Conservation (phyloP, 2,888 invertebrate species). For the Gandaritis pyraliata region DNA sequence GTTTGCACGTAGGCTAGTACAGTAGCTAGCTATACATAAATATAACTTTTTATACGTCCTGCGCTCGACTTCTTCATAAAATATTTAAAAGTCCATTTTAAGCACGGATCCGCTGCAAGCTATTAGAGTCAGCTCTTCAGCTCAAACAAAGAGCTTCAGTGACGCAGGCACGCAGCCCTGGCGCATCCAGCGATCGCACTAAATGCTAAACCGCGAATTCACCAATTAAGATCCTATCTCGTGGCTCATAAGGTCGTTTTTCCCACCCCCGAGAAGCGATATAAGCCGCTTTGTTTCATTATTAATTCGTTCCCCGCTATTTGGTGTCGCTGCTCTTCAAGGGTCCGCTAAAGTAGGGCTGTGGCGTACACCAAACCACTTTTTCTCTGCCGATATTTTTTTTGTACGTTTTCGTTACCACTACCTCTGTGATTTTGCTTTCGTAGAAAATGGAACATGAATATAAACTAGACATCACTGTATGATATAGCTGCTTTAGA, state of each 20-base stretch:
- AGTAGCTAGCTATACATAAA: conserved; percentile 41
- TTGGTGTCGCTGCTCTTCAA: conserved; percentile 79
- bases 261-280: conserved; percentile 51
- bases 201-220: conserved; percentile 62
- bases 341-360: conserved; percentile 68
- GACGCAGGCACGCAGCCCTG: conserved; percentile 71
- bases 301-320: conserved; percentile 79
- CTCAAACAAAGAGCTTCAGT: conserved; percentile 80
- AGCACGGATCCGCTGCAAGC: conserved; percentile 80
- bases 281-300: conserved; percentile 76
- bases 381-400: conserved; percentile 53
- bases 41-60: conserved; percentile 57
- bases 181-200: conserved; percentile 64
- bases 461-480: conserved; percentile 22
- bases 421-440: conserved; percentile 32
- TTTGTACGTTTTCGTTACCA: conserved; percentile 42
- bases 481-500: conserved; percentile 15
- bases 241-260: conserved; percentile 66
- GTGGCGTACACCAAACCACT: conserved; percentile 65
- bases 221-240: conserved; percentile 78
- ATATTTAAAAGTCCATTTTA: conserved; percentile 82
- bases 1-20: conserved; percentile 39
- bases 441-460: conserved; percentile 29
- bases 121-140: conserved; percentile 83
- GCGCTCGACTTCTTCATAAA: conserved; percentile 69